A percentile compares a stretch with the other conserved stretches of the same genome.
These are phyloP conservation scores for Mormoops blainvillei DNA, from an alignment of 2,113 vertebrate genomes.

Conservation along the genomic window DNA sequence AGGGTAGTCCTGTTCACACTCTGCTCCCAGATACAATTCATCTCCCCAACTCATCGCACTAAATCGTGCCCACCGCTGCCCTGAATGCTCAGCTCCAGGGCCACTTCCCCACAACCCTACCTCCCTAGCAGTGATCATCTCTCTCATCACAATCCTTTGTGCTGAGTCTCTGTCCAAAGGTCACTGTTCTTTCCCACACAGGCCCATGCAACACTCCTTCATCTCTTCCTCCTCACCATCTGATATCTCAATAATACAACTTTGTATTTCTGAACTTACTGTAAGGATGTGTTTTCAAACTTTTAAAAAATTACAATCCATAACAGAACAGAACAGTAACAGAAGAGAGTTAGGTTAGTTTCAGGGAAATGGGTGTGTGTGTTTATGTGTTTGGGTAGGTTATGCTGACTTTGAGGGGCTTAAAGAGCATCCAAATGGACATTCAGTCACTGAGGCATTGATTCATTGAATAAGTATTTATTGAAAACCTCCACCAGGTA, in stretches of 20 bases:
- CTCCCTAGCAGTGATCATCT: background rate
- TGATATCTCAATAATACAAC: background rate
- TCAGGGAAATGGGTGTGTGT: background rate
- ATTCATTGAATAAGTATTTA: background rate
- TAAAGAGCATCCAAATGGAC: background rate
- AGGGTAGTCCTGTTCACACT: background rate
- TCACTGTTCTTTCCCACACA: background rate
- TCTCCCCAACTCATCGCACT: background rate
- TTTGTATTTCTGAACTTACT: background rate
- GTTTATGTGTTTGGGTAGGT: background rate
- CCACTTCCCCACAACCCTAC: background rate
- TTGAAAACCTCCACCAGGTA: background rate
- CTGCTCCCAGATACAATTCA: rapidly evolving
- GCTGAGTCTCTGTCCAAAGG: background rate
- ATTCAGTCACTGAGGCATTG: too few species aligned
- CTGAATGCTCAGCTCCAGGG: background rate
- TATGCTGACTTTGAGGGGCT: background rate
- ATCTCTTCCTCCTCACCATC: background rate
- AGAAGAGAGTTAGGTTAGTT: background rate
- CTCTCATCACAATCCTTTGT: background rate
- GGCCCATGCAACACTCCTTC: background rate
- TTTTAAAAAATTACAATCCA: background rate
- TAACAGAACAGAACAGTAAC: background rate
- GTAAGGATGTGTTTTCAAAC: background rate
- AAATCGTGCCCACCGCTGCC: too few species aligned